Base-by-base conservation (phyloP, 2,797 vertebrate genomes). In the Loris lydekkerianus region DNA sequence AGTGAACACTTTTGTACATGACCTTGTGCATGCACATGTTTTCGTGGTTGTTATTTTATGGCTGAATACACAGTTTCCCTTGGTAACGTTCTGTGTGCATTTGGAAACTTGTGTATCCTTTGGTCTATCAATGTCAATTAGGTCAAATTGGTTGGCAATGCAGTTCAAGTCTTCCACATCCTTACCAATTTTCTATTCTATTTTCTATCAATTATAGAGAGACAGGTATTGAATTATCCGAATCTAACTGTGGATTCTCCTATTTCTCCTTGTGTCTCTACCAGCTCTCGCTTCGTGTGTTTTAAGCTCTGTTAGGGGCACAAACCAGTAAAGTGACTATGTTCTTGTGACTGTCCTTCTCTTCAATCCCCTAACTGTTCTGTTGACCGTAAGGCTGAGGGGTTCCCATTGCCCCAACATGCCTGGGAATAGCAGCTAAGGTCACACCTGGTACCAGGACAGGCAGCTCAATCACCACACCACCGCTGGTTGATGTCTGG, bases 401-500 rank as follows among this genome's bases (percentile, higher is more conserved):
- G 3, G 14, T 65, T 9, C 18, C 23, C 13, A 3, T 7, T 4
- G 4, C 4, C 20, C 0, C 34, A n/a, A 58, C 29, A 1, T 2
- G 34, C 29, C 2, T n/a, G 46, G 23, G 7, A 25, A 10, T 3
- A 9, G 53, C 1, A 34, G 40, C 46, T 10, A 37, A 69, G 27
- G 11, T 5, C 61, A 5, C 46, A 40, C 4, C 9, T 0, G 3
- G 46, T 5, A 13, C 43, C 25, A 25, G 6, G 10, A 8, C 4
- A 10, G n/a, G 31, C 43, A 72, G 56, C n/a, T 14, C 15, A 20
- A 7, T 29, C 27, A 34, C 18, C 29, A 2, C 0, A 0, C 37
- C 23, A 13, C 37, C 21, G 49, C 10, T 27, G 17, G 0, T 3
- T 25, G 2, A 11, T 0, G 37, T 63, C 46, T 23, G 63, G 37